A percentile compares a stretch with the other conserved stretches of the same genome.
Evolutionary conservation across 2,113 vertebrate genomes (phyloP).

Genomic region (Desmodus rotundus): DNA sequence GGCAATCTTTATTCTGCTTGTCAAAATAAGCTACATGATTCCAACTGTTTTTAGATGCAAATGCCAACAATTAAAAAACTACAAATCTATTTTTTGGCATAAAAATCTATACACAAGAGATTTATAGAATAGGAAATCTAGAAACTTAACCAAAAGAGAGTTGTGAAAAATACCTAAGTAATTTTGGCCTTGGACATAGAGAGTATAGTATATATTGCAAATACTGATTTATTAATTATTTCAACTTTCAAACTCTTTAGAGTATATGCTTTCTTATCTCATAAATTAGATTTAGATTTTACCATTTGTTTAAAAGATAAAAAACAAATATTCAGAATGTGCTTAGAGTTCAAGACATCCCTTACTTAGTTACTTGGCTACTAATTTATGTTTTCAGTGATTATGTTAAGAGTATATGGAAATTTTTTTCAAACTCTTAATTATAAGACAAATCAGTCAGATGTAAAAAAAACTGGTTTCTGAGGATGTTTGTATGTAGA

Average conservation of each 20-base stretch:
- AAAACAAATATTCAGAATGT: constrained; percentile 10
- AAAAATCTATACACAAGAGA: background rate
- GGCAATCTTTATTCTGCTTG: background rate
- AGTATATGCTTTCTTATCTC: background rate
- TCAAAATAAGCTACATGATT: background rate
- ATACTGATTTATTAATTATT: background rate
- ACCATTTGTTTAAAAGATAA: constrained; percentile 8
- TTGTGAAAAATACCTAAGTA: background rate
- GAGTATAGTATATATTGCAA: background rate
- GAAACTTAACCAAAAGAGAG: background rate
- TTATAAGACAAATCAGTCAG: background rate
- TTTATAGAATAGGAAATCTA: background rate
- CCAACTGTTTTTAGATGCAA: background rate
- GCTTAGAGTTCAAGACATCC: background rate
- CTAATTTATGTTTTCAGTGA: background rate
- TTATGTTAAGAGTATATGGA: background rate
- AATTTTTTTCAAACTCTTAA: background rate
- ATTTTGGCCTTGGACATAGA: background rate
- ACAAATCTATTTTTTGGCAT: constrained; percentile 13
- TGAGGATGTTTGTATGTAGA: background rate
- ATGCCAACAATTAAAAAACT: background rate
- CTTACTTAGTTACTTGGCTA: background rate
- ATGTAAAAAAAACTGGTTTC: background rate
- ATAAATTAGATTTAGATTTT: background rate
- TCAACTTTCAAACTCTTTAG: background rate